Evolutionary conservation across 2,888 invertebrate genomes (phyloP).

Genomic region (Hyppa rectilinea): DNA sequence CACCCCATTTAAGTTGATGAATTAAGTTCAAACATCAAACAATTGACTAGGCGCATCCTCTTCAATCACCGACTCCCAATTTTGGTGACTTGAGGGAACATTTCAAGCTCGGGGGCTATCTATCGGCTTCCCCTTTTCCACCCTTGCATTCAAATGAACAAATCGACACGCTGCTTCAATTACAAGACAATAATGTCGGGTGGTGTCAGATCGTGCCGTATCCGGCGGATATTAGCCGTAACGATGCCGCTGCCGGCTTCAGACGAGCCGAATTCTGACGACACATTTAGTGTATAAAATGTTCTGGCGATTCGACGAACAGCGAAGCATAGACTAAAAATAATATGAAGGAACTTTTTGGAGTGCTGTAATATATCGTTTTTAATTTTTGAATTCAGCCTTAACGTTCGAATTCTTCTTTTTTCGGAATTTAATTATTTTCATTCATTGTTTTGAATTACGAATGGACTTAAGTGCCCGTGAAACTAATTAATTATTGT

Average conservation of each 20-base stretch:
- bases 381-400: constrained; percentile 10
- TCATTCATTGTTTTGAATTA: neutral
- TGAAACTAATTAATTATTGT: neutral
- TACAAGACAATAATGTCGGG: constrained; percentile 84
- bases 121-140: constrained; percentile 54
- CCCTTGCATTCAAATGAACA: constrained; percentile 76
- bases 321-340: constrained; percentile 46
- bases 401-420: too few species aligned
- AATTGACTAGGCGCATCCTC: constrained; percentile 52
- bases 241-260: constrained; percentile 76
- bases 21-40: constrained; percentile 58
- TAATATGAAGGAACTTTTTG: constrained; percentile 21
- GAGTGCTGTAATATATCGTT: neutral
- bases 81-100: constrained; percentile 50
- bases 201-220: constrained; percentile 79
- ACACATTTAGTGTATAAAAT: constrained; percentile 83
- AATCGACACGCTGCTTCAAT: constrained; percentile 88
- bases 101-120: constrained; percentile 46
- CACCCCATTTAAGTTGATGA: constrained; percentile 46
- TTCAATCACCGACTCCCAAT: constrained; percentile 56
- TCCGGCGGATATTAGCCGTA: constrained; percentile 88
- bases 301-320: constrained; percentile 61
- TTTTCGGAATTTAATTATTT: neutral
- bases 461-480: neutral
- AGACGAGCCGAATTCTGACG: constrained; percentile 85